Evolutionary conservation across 2,113 vertebrate species (phyloP).

Genomic region (Gymnarchus niloticus): DNA sequence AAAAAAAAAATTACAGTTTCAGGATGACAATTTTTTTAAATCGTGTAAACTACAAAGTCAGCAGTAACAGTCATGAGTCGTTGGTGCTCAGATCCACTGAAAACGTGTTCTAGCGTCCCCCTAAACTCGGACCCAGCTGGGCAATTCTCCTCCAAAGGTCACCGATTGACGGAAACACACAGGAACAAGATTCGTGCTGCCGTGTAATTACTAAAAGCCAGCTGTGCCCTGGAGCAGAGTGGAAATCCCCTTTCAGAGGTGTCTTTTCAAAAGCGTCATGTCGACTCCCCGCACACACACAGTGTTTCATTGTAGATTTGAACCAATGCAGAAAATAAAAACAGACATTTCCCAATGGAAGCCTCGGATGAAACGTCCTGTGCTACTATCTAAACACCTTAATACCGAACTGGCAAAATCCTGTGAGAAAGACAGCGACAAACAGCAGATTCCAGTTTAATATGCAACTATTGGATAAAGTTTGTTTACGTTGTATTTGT

Average conservation of each 20-base stretch:
- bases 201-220: too few relatives aligned
- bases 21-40: background rate
- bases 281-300: background rate
- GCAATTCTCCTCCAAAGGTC: background rate
- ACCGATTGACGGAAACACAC: background rate
- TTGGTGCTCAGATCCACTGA: background rate
- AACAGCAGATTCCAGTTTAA: conserved; percentile 18
- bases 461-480: background rate
- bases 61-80: conserved; percentile 19
- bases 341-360: conserved; percentile 1
- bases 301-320: background rate
- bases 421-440: background rate
- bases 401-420: background rate
- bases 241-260: background rate
- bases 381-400: conserved; percentile 46
- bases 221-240: background rate
- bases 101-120: background rate
- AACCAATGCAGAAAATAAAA: conserved; percentile 14
- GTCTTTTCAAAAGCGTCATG: background rate
- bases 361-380: conserved; percentile 53
- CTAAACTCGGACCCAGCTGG: background rate
- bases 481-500: background rate
- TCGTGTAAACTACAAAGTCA: background rate
- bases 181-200: background rate
- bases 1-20: background rate